phyloP scores from a whole-genome alignment of 2,113 vertebrate species.

The Cyprinus carpio region DNA sequence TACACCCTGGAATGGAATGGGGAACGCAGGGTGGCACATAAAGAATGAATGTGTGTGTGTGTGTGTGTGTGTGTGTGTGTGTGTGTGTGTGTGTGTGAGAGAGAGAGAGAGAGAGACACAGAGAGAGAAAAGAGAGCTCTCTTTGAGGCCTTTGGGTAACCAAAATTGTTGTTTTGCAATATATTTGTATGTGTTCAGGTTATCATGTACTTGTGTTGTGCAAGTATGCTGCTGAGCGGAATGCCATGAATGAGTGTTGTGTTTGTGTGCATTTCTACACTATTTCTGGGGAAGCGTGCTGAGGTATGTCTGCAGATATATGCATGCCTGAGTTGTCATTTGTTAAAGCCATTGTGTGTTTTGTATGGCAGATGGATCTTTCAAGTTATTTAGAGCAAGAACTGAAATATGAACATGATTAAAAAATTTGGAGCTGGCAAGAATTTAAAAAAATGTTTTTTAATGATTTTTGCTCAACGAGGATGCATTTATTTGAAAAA shows the following conservation, averaged over 20 bases:
- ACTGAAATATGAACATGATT: neutral
- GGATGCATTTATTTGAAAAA: neutral
- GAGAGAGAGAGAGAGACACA: neutral
- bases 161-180: neutral
- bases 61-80: neutral
- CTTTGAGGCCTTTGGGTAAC: neutral
- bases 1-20: constrained; percentile 42
- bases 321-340: constrained; percentile 12
- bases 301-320: constrained; percentile 9
- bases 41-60: neutral
- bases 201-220: neutral
- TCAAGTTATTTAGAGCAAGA: constrained; percentile 26
- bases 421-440: neutral
- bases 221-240: neutral
- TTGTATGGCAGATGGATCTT: neutral
- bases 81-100: too few species aligned
- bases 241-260: neutral
- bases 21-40: constrained; percentile 3
- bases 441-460: neutral
- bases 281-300: constrained; percentile 2
- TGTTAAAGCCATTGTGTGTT: constrained; percentile 16
- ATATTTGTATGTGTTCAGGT: neutral
- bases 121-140: neutral
- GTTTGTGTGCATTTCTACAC: neutral
- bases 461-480: neutral